These are phyloP conservation scores for Casuarius casuarius DNA, from an alignment of 2,113 vertebrate genomes.

Conservation along the genomic window DNA sequence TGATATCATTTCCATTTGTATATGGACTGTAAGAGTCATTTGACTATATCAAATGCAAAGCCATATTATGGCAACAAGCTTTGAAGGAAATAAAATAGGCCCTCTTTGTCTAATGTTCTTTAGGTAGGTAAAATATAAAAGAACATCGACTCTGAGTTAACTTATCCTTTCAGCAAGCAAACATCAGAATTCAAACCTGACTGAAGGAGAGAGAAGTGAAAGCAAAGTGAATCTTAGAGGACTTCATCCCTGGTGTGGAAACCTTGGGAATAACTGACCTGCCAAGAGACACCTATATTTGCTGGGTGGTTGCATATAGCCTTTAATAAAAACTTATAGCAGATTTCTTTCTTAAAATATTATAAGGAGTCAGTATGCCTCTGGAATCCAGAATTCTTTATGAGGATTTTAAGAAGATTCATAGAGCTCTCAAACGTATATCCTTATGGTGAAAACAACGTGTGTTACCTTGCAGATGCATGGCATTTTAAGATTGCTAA, in stretches of 20 bases:
- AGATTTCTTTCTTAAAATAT: background rate
- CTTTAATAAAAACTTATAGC: conserved; percentile 20
- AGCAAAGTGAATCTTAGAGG: background rate
- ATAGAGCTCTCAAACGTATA: background rate
- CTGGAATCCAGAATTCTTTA: background rate
- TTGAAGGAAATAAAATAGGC: background rate
- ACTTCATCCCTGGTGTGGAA: background rate
- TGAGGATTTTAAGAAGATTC: background rate
- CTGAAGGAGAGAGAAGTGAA: background rate
- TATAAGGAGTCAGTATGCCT: background rate
- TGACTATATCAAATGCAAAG: background rate
- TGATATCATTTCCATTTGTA: conserved; percentile 36
- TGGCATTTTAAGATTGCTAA: background rate
- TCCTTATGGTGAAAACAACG: background rate
- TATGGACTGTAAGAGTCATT: conserved; percentile 10
- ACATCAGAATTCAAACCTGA: background rate
- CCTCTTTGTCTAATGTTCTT: background rate
- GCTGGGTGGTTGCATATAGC: background rate
- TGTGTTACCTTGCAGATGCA: background rate
- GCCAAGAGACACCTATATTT: background rate
- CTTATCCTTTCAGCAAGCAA: conserved; percentile 5
- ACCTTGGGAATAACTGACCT: background rate
- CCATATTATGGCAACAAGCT: background rate
- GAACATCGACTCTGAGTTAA: background rate
- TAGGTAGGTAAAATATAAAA: background rate